These are phyloP conservation scores for Microcebus griseorufus DNA, from an alignment of 2,113 vertebrate genomes.

Conservation along the genomic window DNA sequence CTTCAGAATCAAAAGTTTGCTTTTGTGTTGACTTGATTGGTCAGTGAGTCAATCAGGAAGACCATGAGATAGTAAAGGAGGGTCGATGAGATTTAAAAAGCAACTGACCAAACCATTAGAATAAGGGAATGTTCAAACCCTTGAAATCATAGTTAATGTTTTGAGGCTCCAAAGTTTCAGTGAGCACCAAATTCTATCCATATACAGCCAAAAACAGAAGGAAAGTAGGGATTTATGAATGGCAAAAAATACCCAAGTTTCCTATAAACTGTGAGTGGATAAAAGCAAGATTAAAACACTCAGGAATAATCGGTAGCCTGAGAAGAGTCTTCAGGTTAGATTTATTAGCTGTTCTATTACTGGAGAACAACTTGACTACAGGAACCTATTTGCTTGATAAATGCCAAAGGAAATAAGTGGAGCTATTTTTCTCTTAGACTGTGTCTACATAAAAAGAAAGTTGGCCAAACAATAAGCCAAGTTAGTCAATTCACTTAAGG, in stretches of 20 bases:
- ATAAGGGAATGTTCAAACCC: neutral
- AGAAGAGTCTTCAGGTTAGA: constrained; percentile 35
- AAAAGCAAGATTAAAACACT: constrained; percentile 26
- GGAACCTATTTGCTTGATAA: constrained; percentile 54
- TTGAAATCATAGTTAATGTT: constrained; percentile 9
- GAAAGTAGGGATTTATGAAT: constrained; percentile 22
- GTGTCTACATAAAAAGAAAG: constrained; percentile 53
- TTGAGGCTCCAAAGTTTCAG: neutral
- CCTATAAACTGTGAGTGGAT: constrained; percentile 6
- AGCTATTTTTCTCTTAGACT: constrained; percentile 57
- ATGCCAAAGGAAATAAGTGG: constrained; percentile 64
- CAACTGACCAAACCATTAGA: neutral
- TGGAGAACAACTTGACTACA: constrained; percentile 57
- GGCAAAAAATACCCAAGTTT: neutral
- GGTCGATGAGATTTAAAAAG: neutral
- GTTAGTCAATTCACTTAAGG: constrained; percentile 8
- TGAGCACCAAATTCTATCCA: neutral
- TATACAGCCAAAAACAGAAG: neutral
- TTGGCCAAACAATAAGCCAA: constrained; percentile 16
- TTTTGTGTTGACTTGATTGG: neutral
- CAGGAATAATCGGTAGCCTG: neutral
- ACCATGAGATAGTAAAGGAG: neutral
- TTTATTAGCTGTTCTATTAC: constrained; percentile 58
- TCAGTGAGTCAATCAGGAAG: neutral
- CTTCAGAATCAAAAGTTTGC: neutral